These are phyloP conservation scores for Acanthisitta chloris DNA, from an alignment of 2,113 vertebrate genomes.

Conservation along the genomic window DNA sequence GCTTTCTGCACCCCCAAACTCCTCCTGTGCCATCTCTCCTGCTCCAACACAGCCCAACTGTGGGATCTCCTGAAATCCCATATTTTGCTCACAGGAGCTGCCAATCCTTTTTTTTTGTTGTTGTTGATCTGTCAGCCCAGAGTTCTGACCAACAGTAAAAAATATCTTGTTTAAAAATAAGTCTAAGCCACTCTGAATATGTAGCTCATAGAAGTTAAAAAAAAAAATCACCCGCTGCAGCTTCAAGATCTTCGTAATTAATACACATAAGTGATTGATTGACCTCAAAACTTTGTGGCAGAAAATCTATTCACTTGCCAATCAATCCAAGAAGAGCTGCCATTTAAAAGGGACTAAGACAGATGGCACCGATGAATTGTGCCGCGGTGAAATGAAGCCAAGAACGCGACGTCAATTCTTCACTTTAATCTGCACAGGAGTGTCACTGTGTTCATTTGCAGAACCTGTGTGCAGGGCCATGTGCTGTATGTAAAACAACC, in stretches of 20 bases:
- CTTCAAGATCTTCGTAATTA: slow-evolving; percentile 22
- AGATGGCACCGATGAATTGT: slow-evolving; percentile 31
- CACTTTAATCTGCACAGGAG: background rate
- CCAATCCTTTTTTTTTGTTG: background rate
- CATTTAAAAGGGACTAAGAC: slow-evolving; percentile 47
- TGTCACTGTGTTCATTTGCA: background rate
- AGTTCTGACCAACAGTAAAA: background rate
- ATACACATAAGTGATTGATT: slow-evolving; percentile 52
- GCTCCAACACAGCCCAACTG: fast-evolving
- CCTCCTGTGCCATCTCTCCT: background rate
- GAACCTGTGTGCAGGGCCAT: background rate
- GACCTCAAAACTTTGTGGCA: slow-evolving; percentile 63
- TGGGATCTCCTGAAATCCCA: background rate
- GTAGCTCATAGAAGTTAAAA: background rate
- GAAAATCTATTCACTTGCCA: slow-evolving; percentile 62
- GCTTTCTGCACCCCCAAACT: background rate
- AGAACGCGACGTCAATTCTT: background rate
- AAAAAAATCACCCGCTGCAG: background rate
- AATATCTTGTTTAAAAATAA: background rate
- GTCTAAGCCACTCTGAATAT: background rate
- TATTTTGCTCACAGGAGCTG: background rate
- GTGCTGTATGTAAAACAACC: fast-evolving
- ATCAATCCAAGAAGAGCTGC: slow-evolving; percentile 44
- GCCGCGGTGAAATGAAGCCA: background rate
- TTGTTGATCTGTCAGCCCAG: background rate